Evolutionary conservation across 1,140 invertebrate species (phyloP), one percentile per base, ranked within the genome.

Genomic region (Papilio aristodemus): DNA sequence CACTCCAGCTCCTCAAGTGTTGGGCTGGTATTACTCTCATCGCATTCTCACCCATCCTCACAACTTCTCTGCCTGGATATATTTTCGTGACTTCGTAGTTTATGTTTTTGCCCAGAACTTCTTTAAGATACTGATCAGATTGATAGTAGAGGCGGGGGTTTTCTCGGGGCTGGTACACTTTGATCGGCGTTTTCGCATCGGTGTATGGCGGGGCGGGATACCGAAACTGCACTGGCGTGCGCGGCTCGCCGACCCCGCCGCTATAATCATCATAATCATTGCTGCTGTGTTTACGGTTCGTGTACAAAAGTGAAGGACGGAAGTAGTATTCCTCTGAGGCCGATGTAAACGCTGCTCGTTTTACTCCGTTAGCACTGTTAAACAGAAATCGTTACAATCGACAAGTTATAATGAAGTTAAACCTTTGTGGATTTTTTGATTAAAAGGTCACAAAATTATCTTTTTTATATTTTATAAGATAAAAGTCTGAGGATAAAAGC

Each of bases 141-240:
- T 85, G 85, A 72, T 90, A 90, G 76, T 84, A 90, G 59, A 87
- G 77, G 27, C 84, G 82, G 13, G 88, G 88, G 77, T 90, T 84
- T 83, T 90, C 86, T 67, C 78, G 74, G 57, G 88, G 86, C 57
- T 85, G 71, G 78, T 90, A 72, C 63, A 84, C 38, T 76, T 83
- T 81, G 76, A 83, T 36, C 54, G 73, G 14, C 14, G 36, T 37
- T 69, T 59, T 14, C 71, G 64, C 69, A 83, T 72, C 41, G 76
- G 38, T 58, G 66, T 69, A 37, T 67, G 73, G 25, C 64, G 74
- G n/a, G 71, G 78, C 0, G 69, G 73, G 27, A 71, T 79, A 43
- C 59, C 75, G 37, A 83, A 71, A 9, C 67, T 81, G 76, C 76
- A 78, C 17, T 72, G 73, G 63, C 72, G 77, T 0, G 54, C 60